These are phyloP conservation scores for Brachionus sp. DNA, from an alignment of 1,140 invertebrate species.

Conservation along the genomic window DNA sequence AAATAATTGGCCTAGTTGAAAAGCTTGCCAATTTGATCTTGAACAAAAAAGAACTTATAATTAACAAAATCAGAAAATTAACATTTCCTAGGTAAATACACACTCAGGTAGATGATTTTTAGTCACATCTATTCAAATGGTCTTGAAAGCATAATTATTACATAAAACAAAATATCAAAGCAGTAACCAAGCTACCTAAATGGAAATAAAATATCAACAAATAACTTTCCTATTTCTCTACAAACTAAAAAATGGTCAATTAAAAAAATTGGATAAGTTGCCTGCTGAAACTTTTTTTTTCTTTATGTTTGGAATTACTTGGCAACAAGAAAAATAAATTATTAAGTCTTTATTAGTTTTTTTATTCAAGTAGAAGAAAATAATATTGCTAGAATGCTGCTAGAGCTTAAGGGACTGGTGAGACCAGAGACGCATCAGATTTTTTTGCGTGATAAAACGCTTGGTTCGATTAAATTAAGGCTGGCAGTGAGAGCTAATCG, in stretches of 20 bases:
- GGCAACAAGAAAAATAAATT: not conserved
- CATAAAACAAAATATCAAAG: not conserved
- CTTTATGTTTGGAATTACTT: not conserved
- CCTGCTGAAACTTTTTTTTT: not conserved
- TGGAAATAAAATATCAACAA: not conserved
- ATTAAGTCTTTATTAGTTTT: not conserved
- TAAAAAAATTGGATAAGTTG: not conserved
- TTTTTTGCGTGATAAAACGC: not conserved
- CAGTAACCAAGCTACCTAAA: not conserved
- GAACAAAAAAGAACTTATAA: too few species aligned
- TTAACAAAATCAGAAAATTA: not conserved
- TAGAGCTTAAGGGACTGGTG: not conserved
- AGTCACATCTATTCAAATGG: not conserved
- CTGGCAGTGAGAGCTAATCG: not conserved
- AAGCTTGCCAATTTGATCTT: too few species aligned
- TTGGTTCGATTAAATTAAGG: not conserved
- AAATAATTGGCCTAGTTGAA: too few species aligned
- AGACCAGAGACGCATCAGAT: not conserved
- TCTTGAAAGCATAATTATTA: not conserved
- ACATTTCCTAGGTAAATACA: not conserved
- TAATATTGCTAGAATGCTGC: not conserved
- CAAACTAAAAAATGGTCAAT: not conserved
- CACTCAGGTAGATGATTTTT: not conserved
- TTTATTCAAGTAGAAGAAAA: not conserved
- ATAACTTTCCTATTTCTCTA: not conserved